Evolutionary conservation across 1,140 invertebrate species (phyloP).

Genomic region (Neocloeon triangulifer): DNA sequence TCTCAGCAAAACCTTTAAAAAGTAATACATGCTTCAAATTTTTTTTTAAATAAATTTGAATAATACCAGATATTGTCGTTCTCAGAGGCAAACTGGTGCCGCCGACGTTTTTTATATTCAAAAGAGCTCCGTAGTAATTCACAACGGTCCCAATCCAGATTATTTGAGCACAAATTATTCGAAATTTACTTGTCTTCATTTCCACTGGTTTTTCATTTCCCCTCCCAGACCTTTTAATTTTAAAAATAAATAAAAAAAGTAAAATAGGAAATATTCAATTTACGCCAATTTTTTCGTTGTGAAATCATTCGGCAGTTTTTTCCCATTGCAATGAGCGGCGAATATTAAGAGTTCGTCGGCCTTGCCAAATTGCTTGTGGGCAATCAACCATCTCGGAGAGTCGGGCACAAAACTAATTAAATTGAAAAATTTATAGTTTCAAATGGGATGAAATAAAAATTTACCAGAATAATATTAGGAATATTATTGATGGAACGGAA

Average conservation of each 20-base stretch:
- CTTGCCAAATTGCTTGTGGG: conserved; percentile 13
- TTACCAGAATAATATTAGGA: conserved; percentile 13
- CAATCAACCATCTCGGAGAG: conserved; percentile 21
- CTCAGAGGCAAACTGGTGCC: conserved; percentile 2
- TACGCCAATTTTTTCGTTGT: too few species aligned
- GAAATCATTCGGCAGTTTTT: conserved; percentile 5
- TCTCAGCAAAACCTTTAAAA: conserved; percentile 3
- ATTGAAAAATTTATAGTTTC: too few species aligned
- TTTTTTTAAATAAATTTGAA: too few species aligned
- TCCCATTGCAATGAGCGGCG: conserved; percentile 12
- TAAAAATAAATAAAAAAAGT: too few species aligned
- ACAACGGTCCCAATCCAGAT: conserved; percentile 4
- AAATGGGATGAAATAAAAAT: too few species aligned
- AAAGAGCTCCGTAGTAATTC: conserved; percentile 4
- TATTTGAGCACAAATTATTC: conserved; percentile 1
- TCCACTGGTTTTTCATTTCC: too few species aligned
- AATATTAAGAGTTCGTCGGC: conserved; percentile 13
- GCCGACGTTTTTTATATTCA: conserved; percentile 6
- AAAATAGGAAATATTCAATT: too few species aligned
- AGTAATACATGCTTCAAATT: too few species aligned
- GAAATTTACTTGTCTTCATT: too few species aligned
- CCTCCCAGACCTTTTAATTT: too few species aligned
- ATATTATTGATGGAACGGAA: conserved; percentile 9
- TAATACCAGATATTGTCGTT: conserved; percentile 6
- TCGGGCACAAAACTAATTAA: conserved; percentile 17